Conservation (phyloP, 2,113 vertebrate genomes). For the Passer montanus region DNA sequence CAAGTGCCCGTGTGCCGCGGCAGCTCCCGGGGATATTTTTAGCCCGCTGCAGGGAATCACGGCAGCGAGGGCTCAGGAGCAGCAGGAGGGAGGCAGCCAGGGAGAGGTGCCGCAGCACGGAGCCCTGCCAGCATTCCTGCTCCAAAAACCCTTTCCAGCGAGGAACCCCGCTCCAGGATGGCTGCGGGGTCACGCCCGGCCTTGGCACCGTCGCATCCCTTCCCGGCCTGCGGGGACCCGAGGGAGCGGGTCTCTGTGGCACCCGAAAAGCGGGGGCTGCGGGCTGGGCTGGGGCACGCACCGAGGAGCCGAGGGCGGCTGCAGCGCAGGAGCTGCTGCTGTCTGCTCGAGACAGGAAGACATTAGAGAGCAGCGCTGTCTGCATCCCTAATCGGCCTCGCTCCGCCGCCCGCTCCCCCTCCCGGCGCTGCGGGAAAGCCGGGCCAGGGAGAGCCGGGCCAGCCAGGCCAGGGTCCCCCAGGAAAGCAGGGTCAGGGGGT, state of each 20-base stretch:
- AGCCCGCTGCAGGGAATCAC: constrained; percentile 53
- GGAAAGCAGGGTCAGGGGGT: background rate
- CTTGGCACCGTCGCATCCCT: accelerated
- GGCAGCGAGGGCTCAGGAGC: background rate
- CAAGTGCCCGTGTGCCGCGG: background rate
- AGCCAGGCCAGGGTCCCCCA: no score
- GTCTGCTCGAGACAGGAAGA: background rate
- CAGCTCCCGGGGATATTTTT: constrained; percentile 64
- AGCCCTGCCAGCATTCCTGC: background rate
- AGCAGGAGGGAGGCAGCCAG: background rate
- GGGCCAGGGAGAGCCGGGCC: no score
- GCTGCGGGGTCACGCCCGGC: background rate
- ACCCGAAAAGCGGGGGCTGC: background rate
- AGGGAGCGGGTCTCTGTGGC: background rate
- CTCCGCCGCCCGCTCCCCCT: background rate
- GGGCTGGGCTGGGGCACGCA: background rate
- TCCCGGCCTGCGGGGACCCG: accelerated
- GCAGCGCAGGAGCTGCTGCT: background rate
- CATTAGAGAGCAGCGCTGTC: background rate
- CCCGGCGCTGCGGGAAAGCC: background rate
- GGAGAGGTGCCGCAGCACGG: background rate
- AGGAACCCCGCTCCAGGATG: background rate
- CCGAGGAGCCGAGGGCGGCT: background rate
- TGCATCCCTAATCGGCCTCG: constrained; percentile 38
- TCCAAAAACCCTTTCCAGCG: background rate